Evolutionary conservation across 2,888 invertebrate genomes (phyloP), one percentile per base, ranked within the genome.

Genomic region (Xestia ashworthii): DNA sequence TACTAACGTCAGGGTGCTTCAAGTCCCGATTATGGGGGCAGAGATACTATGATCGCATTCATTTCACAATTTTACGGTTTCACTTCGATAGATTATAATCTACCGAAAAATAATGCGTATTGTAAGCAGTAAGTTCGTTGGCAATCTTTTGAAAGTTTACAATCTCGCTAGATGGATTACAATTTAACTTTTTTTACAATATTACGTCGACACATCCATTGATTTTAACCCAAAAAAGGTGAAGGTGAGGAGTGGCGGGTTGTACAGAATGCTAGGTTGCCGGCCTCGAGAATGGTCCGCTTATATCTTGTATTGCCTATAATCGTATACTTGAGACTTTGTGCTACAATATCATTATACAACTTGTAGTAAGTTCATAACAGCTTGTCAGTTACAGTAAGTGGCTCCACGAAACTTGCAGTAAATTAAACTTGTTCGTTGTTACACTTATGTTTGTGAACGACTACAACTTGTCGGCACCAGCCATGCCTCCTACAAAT

Each of bases 331-430:
- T 58, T 12, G n/a, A 58, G 14, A 46, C 19, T 3, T n/a, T 44
- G 72, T 46, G n/a, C 32, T n/a, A 46, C 8, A 44, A 32, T 5
- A 3, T 44, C n/a, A n/a, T 48, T 19, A 38, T 9, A n/a, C 41
- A 25, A 50, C 19, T 70, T 14, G 44, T n/a, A 50, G 16, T 32
- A 62, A 25, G 22, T 75, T 46, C 5, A 16, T 32, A 64, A 38
- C 5, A 46, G 44, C 64, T 19, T 44, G 64, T 41, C 76, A 76
- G 77, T 38, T n/a, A 19, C 53, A 46, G 25, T 25, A 22, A 53
- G 38, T 41, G 46, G 46, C 25, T 25, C 65, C 65, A 65, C 65
- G 53, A 76, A 55, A 48, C 22, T 55, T 55, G 46, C 64, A 65
- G 64, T 8, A 38, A 25, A 48, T 25, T 38, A 53, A 62, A 75